These are phyloP conservation scores for Ochropleura leucogaster DNA, from an alignment of 2,888 invertebrate species.

Conservation along the genomic window DNA sequence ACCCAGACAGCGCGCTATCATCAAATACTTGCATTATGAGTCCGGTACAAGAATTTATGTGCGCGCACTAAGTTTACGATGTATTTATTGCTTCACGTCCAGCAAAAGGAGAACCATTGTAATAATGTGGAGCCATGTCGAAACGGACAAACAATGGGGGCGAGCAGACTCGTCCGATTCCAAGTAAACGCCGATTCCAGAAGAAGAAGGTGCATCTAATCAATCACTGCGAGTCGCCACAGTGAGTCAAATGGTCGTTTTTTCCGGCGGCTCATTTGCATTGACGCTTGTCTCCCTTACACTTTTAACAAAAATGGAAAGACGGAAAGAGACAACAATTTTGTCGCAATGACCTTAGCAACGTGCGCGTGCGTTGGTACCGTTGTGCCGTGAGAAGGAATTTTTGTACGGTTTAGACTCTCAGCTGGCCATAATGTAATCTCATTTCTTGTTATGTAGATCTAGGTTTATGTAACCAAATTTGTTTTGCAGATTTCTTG, in stretches of 20 bases:
- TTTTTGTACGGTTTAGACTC: constrained; percentile 80
- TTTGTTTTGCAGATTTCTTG: constrained; percentile 44
- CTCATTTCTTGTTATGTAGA: constrained; percentile 67
- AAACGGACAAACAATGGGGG: constrained; percentile 79
- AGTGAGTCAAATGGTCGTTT: constrained; percentile 81
- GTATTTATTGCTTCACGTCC: constrained; percentile 77
- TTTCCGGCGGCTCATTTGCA: constrained; percentile 83
- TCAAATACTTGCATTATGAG: constrained; percentile 73
- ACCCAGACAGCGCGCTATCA: constrained; percentile 55
- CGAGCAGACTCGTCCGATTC: constrained; percentile 74
- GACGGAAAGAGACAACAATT: constrained; percentile 71
- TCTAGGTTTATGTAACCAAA: constrained; percentile 59
- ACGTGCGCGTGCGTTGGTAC: constrained; percentile 84
- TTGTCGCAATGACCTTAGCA: constrained; percentile 79
- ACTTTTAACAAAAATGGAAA: constrained; percentile 40
- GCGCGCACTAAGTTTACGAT: constrained; percentile 77
- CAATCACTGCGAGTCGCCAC: constrained; percentile 83
- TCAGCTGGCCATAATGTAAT: constrained; percentile 79
- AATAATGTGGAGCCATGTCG: constrained; percentile 75
- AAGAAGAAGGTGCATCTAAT: constrained; percentile 87
- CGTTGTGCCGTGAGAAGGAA: constrained; percentile 87
- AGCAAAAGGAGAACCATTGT: constrained; percentile 71
- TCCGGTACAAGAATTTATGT: constrained; percentile 75
- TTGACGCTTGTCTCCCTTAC: constrained; percentile 73
- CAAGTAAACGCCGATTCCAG: constrained; percentile 77